These are phyloP conservation scores for Caretta caretta DNA, from an alignment of 2,113 vertebrate genomes.

Conservation along the genomic window DNA sequence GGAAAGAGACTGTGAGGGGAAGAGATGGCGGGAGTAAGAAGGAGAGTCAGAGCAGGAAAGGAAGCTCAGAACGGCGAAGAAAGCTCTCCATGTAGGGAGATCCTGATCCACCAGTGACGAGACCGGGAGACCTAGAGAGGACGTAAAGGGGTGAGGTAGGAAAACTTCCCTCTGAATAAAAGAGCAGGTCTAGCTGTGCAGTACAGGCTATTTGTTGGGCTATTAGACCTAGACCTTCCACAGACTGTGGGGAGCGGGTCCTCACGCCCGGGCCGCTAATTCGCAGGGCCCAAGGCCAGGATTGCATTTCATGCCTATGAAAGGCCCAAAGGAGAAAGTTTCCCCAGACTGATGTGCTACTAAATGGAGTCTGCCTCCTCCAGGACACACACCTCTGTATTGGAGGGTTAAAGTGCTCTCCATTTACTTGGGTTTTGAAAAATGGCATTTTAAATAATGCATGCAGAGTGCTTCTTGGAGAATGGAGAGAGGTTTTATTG, in stretches of 20 bases:
- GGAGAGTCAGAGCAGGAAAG: too few relatives aligned
- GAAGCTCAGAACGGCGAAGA: too few relatives aligned
- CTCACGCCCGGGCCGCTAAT: not conserved
- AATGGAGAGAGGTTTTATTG: not conserved
- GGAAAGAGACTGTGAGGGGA: not conserved
- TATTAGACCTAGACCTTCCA: not conserved
- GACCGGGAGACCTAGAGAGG: not conserved
- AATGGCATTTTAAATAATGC: not conserved
- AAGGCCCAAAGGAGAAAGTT: not conserved
- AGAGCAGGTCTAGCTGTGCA: not conserved
- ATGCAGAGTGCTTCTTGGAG: not conserved
- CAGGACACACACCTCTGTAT: fast-evolving
- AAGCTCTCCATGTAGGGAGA: too few relatives aligned
- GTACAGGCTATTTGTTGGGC: not conserved
- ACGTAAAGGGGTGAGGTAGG: not conserved
- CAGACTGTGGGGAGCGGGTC: too few relatives aligned
- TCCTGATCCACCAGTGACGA: not conserved
- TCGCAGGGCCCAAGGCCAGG: not conserved
- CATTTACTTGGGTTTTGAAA: not conserved
- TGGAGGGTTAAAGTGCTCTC: not conserved
- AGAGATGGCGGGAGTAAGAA: too few relatives aligned
- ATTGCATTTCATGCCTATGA: not conserved
- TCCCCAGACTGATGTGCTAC: not conserved
- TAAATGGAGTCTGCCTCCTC: not conserved
- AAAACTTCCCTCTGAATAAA: not conserved